Percentiles rank a stretch among this genome's conserved stretches.
These are phyloP conservation scores for Asarcornis scutulata DNA, from an alignment of 2,113 vertebrate genomes.

Conservation along the genomic window DNA sequence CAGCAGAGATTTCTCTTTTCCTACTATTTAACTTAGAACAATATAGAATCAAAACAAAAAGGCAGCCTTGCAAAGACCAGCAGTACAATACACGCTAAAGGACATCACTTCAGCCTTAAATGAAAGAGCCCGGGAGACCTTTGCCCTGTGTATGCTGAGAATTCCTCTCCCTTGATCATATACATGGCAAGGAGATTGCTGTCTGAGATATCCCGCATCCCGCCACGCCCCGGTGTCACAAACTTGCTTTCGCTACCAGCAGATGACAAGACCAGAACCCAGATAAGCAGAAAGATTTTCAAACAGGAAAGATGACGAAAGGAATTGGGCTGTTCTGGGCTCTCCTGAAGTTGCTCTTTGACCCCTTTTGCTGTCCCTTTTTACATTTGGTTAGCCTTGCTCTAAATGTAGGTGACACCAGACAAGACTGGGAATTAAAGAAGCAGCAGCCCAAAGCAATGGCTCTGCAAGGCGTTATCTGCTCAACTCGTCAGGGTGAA, in stretches of 20 bases:
- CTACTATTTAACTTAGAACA: constrained; percentile 68
- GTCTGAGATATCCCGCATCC: background rate
- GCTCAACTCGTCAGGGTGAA: background rate
- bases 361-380: background rate
- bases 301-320: background rate
- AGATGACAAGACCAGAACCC: background rate
- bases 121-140: background rate
- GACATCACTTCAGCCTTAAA: background rate
- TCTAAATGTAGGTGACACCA: background rate
- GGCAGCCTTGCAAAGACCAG: constrained; percentile 5
- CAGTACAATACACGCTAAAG: background rate
- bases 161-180: background rate
- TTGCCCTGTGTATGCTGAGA: background rate
- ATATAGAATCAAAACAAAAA: constrained; percentile 54
- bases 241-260: background rate
- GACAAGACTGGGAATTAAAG: background rate
- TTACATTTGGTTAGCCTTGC: background rate
- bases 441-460: background rate
- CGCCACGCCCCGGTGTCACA: background rate
- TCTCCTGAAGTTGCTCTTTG: background rate
- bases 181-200: background rate
- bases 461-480: background rate
- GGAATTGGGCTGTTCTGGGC: background rate
- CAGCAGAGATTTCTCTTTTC: constrained; percentile 61
- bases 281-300: constrained; percentile 9